Base-by-base conservation (phyloP, 1,140 invertebrate genomes). In the Drosophila parabipectinata region DNA sequence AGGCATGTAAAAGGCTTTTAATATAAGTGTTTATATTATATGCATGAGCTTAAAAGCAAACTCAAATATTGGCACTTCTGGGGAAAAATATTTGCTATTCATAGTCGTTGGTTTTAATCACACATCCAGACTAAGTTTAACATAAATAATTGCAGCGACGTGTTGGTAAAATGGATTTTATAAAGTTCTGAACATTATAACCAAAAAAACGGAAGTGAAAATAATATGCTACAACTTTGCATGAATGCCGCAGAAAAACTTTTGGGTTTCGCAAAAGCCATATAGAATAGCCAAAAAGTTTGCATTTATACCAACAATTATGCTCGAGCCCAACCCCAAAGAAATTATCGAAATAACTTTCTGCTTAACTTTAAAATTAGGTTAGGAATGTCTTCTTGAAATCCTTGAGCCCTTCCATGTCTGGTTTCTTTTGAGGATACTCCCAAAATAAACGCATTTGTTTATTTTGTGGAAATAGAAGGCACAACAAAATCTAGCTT, bases 331-430 rank as follows among this genome's bases (percentile, higher is more conserved):
- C 14, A 7, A 32, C 14, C 26, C 41, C 18, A 30, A 8, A 3
- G n/a, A 41, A 32, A 24, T 32, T 47, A 47, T 18, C 7, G 1
- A 21, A 4, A 15, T 9, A 62, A 51, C 47, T 67, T 64, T 67
- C 14, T 24, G 1, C 4, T 8, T 21, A 45, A 67, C 59, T 63
- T 67, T n/a, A 34, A 34, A 67, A 52, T 64, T 39, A 8, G 34
- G 26, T 52, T 52, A 44, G 59, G 26, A 66, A 51, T 67, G 45
- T 3, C 63, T 24, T 34, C 14, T 32, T 28, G n/a, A 41, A 21
- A 14, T 0, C 5, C 3, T 2, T 18, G 18, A 45, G 39, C 8
- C 26, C 63, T 26, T 63, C 21, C 24, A 41, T 51, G 58, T 66
- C 59, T 63, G 58, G 24, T 15, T 61, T 30, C 37, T 48, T 8